These are phyloP conservation scores for Calcarius ornatus DNA, from an alignment of 2,113 vertebrate species.

Conservation along the genomic window DNA sequence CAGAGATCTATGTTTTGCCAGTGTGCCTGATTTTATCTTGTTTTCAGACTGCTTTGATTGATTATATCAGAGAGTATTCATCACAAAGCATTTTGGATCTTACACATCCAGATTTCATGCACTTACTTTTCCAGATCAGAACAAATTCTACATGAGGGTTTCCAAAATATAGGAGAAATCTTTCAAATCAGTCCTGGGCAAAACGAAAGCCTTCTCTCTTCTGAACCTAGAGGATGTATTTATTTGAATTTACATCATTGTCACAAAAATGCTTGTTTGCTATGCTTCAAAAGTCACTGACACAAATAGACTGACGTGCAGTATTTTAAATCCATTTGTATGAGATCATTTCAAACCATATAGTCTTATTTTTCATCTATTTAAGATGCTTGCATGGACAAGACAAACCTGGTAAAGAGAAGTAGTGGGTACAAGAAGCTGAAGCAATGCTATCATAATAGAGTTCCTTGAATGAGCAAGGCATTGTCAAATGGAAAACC, in stretches of 20 bases:
- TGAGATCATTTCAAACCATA: neutral
- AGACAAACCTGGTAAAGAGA: neutral
- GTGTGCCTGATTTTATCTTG: slow-evolving; percentile 5
- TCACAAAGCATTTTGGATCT: neutral
- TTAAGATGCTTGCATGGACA: neutral
- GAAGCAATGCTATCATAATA: neutral
- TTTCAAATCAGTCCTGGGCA: neutral
- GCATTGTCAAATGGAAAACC: neutral
- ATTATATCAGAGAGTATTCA: neutral
- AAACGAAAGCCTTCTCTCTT: neutral
- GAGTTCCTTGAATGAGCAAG: neutral
- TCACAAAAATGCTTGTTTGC: neutral
- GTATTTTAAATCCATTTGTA: neutral
- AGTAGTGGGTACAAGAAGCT: neutral
- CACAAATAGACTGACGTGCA: neutral
- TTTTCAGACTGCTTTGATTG: neutral
- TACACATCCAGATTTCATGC: neutral
- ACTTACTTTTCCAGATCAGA: neutral
- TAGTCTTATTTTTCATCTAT: neutral
- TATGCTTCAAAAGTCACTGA: neutral
- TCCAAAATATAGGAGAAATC: neutral
- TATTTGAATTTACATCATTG: neutral
- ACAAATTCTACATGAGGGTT: rapidly evolving
- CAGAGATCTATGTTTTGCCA: neutral
- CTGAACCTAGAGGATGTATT: neutral